Evolutionary conservation across 1,140 invertebrate genomes (phyloP).

Genomic region (Drosophila persimilis): DNA sequence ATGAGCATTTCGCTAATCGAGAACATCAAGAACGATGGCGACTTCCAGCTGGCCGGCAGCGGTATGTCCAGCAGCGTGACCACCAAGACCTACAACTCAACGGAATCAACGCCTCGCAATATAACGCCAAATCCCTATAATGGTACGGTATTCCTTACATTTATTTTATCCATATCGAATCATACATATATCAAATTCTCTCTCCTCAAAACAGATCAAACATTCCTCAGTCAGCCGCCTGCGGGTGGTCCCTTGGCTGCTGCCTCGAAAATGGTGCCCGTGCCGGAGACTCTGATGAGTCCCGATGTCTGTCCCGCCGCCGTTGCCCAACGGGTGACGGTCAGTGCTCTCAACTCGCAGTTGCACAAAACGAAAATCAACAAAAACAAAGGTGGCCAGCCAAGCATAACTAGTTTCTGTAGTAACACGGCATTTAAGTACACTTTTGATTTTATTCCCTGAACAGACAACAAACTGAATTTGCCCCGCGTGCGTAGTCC

Average conservation of each 20-base stretch:
- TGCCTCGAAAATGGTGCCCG: conserved; percentile 92
- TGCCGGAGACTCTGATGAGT: conserved; percentile 93
- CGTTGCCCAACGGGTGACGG: conserved; percentile 71
- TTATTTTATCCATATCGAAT: background rate
- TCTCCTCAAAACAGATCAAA: conserved; percentile 46
- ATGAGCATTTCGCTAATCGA: conserved; percentile 82
- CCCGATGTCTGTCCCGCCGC: conserved; percentile 88
- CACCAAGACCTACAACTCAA: conserved; percentile 75
- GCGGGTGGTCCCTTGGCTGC: conserved; percentile 87
- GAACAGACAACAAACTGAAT: conserved; percentile 76
- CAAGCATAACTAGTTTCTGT: background rate
- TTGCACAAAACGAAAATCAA: conserved; percentile 72
- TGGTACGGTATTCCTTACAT: conserved; percentile 33
- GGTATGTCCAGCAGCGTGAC: conserved; percentile 73
- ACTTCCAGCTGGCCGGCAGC: conserved; percentile 83
- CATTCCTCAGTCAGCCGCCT: conserved; percentile 54
- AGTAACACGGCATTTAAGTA: conserved; percentile 2
- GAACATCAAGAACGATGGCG: conserved; percentile 83
- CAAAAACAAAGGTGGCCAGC: conserved; percentile 77
- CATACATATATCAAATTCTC: background rate
- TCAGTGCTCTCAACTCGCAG: conserved; percentile 68
- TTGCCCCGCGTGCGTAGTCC: conserved; percentile 77
- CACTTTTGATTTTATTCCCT: conserved; percentile 7
- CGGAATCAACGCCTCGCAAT: conserved; percentile 78
- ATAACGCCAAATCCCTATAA: conserved; percentile 82